phyloP scores from a whole-genome alignment of 2,888 invertebrate genomes.

The Chamaedrilus cognettii region DNA sequence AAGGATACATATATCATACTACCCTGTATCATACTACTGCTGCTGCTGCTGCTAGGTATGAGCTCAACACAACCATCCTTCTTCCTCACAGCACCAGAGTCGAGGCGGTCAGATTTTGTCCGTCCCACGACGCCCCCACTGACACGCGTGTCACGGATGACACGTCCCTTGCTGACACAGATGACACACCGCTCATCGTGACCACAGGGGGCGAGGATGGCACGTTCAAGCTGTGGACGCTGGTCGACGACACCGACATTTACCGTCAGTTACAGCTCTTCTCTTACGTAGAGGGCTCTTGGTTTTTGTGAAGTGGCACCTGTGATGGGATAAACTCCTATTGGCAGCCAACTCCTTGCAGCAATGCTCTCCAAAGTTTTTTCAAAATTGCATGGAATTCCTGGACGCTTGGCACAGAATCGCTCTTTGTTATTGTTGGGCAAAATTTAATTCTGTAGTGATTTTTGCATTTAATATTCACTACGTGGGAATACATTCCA shows the following conservation, averaged over 20 bases:
- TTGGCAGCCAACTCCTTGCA: too few relatives aligned
- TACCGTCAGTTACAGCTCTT: constrained; percentile 56
- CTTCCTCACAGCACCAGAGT: constrained; percentile 71
- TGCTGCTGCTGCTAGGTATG: constrained; percentile 63
- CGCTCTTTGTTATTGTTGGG: too few relatives aligned
- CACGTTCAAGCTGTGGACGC: constrained; percentile 73
- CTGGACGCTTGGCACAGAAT: too few relatives aligned
- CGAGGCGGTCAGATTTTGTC: constrained; percentile 44
- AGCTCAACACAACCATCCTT: constrained; percentile 74
- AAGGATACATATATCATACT: too few relatives aligned
- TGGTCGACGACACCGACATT: constrained; percentile 64
- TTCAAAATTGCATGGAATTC: too few relatives aligned
- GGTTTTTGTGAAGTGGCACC: too few relatives aligned
- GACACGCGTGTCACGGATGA: not conserved
- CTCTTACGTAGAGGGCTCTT: too few relatives aligned
- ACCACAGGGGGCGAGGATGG: constrained; percentile 72
- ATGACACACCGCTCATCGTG: constrained; percentile 67
- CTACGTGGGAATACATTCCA: too few relatives aligned
- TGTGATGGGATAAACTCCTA: too few relatives aligned
- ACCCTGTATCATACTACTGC: not conserved
- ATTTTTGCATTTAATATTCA: too few relatives aligned
- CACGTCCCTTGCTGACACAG: constrained; percentile 59
- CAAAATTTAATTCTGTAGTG: too few relatives aligned
- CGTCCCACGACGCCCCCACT: constrained; percentile 37
- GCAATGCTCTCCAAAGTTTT: too few relatives aligned